Evolutionary conservation across 2,113 vertebrate genomes (phyloP).

Genomic region (Chaetorhynchus papuensis): DNA sequence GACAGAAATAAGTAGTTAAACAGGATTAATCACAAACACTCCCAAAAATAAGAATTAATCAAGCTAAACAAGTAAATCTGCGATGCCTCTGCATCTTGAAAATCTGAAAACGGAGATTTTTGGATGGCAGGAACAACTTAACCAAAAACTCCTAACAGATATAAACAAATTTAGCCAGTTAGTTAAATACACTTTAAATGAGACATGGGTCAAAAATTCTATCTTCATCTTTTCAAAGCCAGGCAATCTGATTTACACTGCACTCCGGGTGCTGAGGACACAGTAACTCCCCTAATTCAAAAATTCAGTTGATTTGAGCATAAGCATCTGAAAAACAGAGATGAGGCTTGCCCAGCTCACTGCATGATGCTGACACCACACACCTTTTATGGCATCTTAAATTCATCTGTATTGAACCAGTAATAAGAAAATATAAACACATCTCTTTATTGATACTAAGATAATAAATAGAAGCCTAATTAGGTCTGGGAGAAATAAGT

Average conservation of each 20-base stretch:
- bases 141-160: not conserved
- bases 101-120: not conserved
- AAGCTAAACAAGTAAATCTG: not conserved
- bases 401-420: not conserved
- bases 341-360: not conserved
- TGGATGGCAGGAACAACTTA: not conserved
- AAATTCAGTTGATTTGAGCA: not conserved
- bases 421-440: not conserved
- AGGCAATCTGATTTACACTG: not conserved
- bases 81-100: not conserved
- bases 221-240: not conserved
- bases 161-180: not conserved
- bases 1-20: not conserved
- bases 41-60: not conserved
- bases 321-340: not conserved
- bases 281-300: not conserved
- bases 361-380: fast-evolving
- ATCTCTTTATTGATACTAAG: not conserved
- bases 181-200: not conserved
- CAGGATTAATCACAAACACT: not conserved
- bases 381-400: not conserved
- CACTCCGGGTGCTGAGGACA: not conserved
- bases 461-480: slow-evolving; percentile 29
- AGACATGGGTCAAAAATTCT: not conserved
- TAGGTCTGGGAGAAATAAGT: not conserved